These are phyloP conservation scores for Philopotamus ludificatus DNA, from an alignment of 1,140 invertebrate species.

Conservation along the genomic window DNA sequence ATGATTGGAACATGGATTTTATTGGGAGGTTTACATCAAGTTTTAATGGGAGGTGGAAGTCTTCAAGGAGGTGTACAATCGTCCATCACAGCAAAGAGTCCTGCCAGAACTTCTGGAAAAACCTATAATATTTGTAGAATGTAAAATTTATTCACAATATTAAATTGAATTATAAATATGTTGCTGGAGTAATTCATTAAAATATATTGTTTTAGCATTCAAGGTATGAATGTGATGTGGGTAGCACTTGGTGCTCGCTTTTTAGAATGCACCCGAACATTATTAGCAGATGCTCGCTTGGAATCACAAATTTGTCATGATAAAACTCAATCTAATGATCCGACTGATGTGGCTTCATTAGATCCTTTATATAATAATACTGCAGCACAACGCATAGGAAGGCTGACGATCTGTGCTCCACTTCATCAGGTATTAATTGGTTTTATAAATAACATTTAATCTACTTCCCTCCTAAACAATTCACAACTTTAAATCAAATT, in stretches of 20 bases:
- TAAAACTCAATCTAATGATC: neutral
- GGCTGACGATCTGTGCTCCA: slow-evolving; percentile 60
- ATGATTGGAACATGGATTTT: slow-evolving; percentile 85
- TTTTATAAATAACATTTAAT: too few relatives aligned
- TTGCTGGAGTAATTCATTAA: neutral
- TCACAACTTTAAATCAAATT: too few relatives aligned
- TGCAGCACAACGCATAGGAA: slow-evolving; percentile 67
- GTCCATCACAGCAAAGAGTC: slow-evolving; percentile 47
- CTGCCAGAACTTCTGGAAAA: slow-evolving; percentile 49
- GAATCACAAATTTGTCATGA: slow-evolving; percentile 48
- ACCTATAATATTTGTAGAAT: slow-evolving; percentile 68
- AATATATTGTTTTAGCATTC: slow-evolving; percentile 46
- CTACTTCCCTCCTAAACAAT: too few relatives aligned
- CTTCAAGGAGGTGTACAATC: slow-evolving; percentile 42
- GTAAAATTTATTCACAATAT: slow-evolving; percentile 50
- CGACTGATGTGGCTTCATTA: slow-evolving; percentile 50
- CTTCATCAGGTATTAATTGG: slow-evolving; percentile 54
- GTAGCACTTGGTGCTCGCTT: slow-evolving; percentile 53
- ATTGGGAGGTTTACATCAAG: slow-evolving; percentile 77
- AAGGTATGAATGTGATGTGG: slow-evolving; percentile 54
- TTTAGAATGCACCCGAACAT: slow-evolving; percentile 53
- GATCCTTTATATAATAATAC: slow-evolving; percentile 62
- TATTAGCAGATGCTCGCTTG: slow-evolving; percentile 60
- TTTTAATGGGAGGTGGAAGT: slow-evolving; percentile 54
- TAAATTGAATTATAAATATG: neutral